Conservation (phyloP, 1,140 invertebrate species). For the Pinna nobilis region DNA sequence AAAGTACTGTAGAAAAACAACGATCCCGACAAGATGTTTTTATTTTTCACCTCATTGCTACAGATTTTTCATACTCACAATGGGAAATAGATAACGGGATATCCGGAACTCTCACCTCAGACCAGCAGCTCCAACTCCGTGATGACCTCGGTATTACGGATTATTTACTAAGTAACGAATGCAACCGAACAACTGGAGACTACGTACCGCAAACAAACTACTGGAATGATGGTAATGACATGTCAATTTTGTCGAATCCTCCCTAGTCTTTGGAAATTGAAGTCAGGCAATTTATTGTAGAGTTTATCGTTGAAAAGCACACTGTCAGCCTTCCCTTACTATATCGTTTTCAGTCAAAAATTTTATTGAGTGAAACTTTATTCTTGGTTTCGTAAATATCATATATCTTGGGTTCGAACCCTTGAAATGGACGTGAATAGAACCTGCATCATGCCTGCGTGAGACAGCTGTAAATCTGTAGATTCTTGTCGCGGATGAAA, state of each 20-base stretch:
- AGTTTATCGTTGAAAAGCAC: no score
- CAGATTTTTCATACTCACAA: constrained; percentile 2
- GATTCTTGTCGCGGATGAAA: no score
- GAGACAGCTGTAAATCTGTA: no score
- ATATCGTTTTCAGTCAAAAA: neutral
- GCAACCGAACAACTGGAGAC: neutral
- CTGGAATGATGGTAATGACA: constrained; percentile 23
- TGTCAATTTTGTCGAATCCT: no score
- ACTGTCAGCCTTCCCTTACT: neutral
- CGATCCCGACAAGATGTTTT: neutral
- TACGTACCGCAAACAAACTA: constrained; percentile 1
- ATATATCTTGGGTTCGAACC: neutral
- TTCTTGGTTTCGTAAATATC: neutral
- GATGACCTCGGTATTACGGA: constrained; percentile 1
- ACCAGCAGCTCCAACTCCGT: neutral
- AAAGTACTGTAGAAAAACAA: neutral
- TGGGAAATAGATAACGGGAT: neutral
- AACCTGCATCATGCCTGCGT: no score
- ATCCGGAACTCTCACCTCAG: neutral
- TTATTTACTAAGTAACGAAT: neutral
- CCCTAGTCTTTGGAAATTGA: neutral
- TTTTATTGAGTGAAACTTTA: neutral
- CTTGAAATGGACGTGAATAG: no score
- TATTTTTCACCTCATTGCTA: neutral
- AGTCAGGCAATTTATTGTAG: neutral